Percentiles rank a stretch among this genome's conserved stretches.
phyloP scores from a whole-genome alignment of 2,888 invertebrate species.

The Lithodes maja region DNA sequence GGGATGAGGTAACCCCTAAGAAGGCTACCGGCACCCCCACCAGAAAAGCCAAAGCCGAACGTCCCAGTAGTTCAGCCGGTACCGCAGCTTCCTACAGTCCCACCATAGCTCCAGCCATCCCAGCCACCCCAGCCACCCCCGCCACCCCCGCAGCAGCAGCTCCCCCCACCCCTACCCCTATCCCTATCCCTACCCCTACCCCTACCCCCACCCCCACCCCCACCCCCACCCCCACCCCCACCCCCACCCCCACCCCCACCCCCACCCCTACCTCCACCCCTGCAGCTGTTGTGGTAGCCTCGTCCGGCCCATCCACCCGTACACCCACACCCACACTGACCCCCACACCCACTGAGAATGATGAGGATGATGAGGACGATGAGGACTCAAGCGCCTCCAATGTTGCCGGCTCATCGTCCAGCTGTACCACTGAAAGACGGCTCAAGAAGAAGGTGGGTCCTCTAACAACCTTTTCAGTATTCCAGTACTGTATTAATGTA shows the following conservation, averaged over 20 bases:
- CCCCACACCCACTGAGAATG: slow-evolving; percentile 25
- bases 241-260: neutral
- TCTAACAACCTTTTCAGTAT: no score
- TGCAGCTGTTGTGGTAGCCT: neutral
- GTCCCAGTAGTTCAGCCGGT: neutral
- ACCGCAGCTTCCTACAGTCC: neutral
- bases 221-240: neutral
- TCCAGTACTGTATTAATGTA: no score
- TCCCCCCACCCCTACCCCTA: neutral
- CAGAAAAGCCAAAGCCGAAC: slow-evolving; percentile 46
- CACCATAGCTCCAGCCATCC: neutral
- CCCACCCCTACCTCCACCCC: neutral
- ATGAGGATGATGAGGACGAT: slow-evolving; percentile 29
- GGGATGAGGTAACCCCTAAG: slow-evolving; percentile 12
- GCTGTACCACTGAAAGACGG: neutral
- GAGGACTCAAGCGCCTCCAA: slow-evolving; percentile 39
- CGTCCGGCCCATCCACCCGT: slow-evolving; percentile 15
- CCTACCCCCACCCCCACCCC: neutral
- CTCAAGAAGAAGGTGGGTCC: slow-evolving; percentile 9
- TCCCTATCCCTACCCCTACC: no score
- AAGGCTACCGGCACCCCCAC: slow-evolving; percentile 49
- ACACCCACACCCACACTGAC: slow-evolving; percentile 44
- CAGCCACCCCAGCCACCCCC: slow-evolving; percentile 10
- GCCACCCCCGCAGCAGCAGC: slow-evolving; percentile 38
- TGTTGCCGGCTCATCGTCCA: slow-evolving; percentile 6